These are phyloP conservation scores for Drosophila bunnanda DNA, from an alignment of 2,888 invertebrate genomes.

Conservation along the genomic window DNA sequence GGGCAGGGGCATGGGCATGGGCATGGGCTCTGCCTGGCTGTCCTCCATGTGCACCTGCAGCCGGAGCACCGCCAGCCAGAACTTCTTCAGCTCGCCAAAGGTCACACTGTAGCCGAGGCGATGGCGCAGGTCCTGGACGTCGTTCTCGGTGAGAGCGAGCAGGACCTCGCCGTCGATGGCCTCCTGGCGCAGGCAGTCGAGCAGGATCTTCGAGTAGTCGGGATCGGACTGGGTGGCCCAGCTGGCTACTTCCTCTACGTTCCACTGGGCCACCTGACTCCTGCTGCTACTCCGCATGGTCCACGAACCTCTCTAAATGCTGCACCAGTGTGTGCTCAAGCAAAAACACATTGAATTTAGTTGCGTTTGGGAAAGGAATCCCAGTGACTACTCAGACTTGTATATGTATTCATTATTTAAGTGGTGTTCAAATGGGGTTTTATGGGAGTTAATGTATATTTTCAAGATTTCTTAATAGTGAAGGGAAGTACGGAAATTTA, in stretches of 20 bases:
- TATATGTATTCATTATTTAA: background rate
- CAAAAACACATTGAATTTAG: slow-evolving; percentile 64
- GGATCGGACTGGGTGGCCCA: slow-evolving; percentile 83
- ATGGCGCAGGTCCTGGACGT: slow-evolving; percentile 83
- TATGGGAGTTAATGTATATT: background rate
- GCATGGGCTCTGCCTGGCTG: slow-evolving; percentile 1
- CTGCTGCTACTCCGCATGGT: slow-evolving; percentile 56
- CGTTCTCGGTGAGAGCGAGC: slow-evolving; percentile 90
- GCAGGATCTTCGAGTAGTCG: slow-evolving; percentile 72
- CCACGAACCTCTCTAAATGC: slow-evolving; percentile 33
- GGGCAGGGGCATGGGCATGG: slow-evolving; percentile 37
- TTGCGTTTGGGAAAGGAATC: slow-evolving; percentile 32
- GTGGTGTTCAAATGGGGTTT: background rate
- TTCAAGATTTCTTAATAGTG: background rate
- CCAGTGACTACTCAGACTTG: slow-evolving; percentile 57
- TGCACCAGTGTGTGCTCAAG: slow-evolving; percentile 51
- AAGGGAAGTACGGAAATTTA: background rate
- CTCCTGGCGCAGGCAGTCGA: slow-evolving; percentile 84
- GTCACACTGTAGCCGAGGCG: slow-evolving; percentile 89
- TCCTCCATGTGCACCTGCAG: slow-evolving; percentile 86
- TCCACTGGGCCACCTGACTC: slow-evolving; percentile 86
- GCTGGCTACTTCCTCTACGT: slow-evolving; percentile 87
- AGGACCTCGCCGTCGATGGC: slow-evolving; percentile 94
- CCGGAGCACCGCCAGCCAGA: slow-evolving; percentile 90
- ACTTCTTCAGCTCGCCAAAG: slow-evolving; percentile 94